Base-by-base conservation (phyloP, 2,888 invertebrate genomes). In the Sarcophaga rosellei region DNA sequence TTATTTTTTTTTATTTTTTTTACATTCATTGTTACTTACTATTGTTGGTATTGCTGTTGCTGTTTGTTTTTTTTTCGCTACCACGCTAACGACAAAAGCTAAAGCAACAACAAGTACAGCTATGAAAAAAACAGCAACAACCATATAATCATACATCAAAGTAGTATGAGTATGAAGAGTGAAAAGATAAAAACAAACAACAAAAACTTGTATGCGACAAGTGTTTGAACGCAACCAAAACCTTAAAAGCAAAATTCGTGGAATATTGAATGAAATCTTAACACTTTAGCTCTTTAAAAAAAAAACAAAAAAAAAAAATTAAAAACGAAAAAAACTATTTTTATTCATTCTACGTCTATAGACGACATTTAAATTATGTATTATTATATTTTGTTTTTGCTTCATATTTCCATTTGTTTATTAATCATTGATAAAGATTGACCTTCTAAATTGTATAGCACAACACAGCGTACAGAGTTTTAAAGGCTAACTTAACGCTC, bases 401-500 rank as follows among this genome's bases (percentile, higher is more conserved):
- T 35, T 35, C 2, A 35, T 35, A 35, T 35, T 35, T 35, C 8
- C 2, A 35, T 35, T 35, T 35, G 70, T 35, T 63, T 76, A 72
- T 81, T 81, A 75, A 81, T 85, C 82, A 79, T 76, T 72, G 61
- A 57, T 79, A 72, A 68, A 63, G 23, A 12, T 53, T 82, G 85
- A 86, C 85, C 85, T 86, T 82, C 78, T 66, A 25, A 59, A 15
- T 47, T 59, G 45, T 74, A 74, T 35, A 85, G 23, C n/a, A 69
- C 80, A 77, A 53, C 4, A 53, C 53, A 53, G 4, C 12, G 17
- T 17, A 53, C 17, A 17, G 15, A 15, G 12, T 53, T 15, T 53
- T 53, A 53, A 35, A 53, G 53, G 53, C 53, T 53, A 53, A 53
- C 63, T 61, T 69, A 45, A 23, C 12, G 21, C 25, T 15, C 21